Evolutionary conservation across 2,888 invertebrate genomes (phyloP).

Genomic region (Lagria hirta): DNA sequence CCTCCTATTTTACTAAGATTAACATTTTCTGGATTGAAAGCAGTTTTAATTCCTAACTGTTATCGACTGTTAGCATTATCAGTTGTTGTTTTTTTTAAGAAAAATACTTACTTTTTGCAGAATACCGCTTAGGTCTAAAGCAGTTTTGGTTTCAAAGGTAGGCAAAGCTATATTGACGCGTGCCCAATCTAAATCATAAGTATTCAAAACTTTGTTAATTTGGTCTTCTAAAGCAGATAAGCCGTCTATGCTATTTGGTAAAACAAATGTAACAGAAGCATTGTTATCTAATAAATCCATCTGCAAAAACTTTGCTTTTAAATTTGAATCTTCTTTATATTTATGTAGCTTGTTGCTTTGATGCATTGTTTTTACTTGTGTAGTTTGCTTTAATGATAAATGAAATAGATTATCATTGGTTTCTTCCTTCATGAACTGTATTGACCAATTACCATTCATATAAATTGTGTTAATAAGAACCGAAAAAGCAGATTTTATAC

Average conservation of each 20-base stretch:
- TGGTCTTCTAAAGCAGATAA: too few relatives aligned
- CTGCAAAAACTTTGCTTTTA: conserved; percentile 44
- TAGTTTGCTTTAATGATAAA: conserved; percentile 27
- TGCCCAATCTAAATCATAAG: too few relatives aligned
- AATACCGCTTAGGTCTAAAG: too few relatives aligned
- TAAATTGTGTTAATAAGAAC: conserved; percentile 49
- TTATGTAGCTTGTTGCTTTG: conserved; percentile 32
- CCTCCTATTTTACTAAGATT: conserved; percentile 43
- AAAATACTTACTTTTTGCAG: too few relatives aligned
- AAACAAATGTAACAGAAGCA: conserved; percentile 36
- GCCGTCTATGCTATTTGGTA: conserved; percentile 39
- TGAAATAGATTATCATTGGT: conserved; percentile 39
- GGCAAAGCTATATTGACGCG: too few relatives aligned
- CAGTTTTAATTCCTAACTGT: conserved; percentile 35
- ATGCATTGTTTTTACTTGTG: conserved; percentile 44
- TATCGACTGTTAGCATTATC: too few relatives aligned
- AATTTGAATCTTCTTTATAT: conserved; percentile 40
- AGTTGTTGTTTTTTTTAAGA: too few relatives aligned
- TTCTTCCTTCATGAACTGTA: conserved; percentile 31
- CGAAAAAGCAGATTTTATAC: too few relatives aligned
- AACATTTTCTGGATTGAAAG: conserved; percentile 33
- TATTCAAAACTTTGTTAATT: too few relatives aligned
- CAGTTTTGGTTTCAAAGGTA: too few relatives aligned
- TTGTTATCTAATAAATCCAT: conserved; percentile 39
- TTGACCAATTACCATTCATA: conserved; percentile 44